Evolutionary conservation across 1,140 invertebrate species (phyloP), one percentile per base, ranked within the genome.

Genomic region (Atta cephalotes): DNA sequence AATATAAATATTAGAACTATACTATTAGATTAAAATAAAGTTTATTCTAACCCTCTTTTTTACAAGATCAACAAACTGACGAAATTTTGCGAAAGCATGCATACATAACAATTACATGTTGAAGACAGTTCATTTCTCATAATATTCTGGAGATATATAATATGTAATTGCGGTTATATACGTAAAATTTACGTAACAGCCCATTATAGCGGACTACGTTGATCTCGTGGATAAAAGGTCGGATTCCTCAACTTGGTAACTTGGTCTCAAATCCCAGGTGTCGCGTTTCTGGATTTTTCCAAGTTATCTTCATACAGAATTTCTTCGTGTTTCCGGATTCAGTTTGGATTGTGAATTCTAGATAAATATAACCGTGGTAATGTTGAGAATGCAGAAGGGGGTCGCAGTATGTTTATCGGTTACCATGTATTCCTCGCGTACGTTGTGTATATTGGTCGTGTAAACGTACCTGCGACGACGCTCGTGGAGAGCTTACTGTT

Each of bases 321-420:
- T 82, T 49, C 25, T n/a, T 39, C 12, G 25, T 76, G 56, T 74
- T 74, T 82, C 25, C 16, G 56, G 58, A 63, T 84, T 49, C 56
- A 60, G 53, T 74, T 72, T 28, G 68, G n/a, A 66, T 66, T 51
- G 77, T 45, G 49, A 16, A 31, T 74, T 72, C 53, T 31, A 60
- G 39, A 82, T 72, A 70, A 71, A 81, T 56, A 81, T 56, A 81
- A 81, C 65, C 49, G n/a, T 39, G 14, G 45, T 70, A 70, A 70
- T 49, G 63, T 25, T 35, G 31, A 6, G 65, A 70, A 56, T 71
- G 49, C 78, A 71, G 39, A 71, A 51, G 14, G 21, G 28, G 28
- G 66, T 12, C 14, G 21, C 28, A 70, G 18, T 56, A 51, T 79
- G 35, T 79, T 85, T 53, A n/a, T 79, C 56, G 58, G 28, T 76